phyloP scores from a whole-genome alignment of 2,888 invertebrate genomes.

The Caenorhabditis panamensis region DNA sequence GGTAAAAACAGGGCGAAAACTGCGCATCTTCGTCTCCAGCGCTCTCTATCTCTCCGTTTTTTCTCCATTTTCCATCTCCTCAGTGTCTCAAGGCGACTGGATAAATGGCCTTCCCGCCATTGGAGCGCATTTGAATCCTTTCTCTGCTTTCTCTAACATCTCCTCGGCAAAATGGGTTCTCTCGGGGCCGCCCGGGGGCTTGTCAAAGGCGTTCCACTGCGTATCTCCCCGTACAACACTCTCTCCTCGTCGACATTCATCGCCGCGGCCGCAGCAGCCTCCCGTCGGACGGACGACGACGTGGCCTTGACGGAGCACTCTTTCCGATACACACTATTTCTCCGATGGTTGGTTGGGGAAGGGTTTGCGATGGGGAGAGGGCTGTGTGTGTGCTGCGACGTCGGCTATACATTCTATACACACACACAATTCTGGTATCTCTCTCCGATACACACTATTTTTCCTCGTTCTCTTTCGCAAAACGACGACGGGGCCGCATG shows the following conservation, averaged over 20 bases:
- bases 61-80: too few species aligned
- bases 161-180: too few species aligned
- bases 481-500: conserved; percentile 1
- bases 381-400: background rate
- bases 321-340: conserved; percentile 6
- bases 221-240: background rate
- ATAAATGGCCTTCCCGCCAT: background rate
- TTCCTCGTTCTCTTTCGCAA: background rate
- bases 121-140: conserved; percentile 1
- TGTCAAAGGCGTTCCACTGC: background rate
- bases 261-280: too few species aligned
- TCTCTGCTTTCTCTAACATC: background rate
- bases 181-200: background rate
- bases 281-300: background rate
- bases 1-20: conserved; percentile 46
- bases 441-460: background rate
- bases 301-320: conserved; percentile 12
- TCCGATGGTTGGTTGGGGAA: background rate
- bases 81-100: conserved; percentile 14
- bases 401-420: conserved; percentile 41
- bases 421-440: background rate
- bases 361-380: background rate
- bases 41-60: background rate
- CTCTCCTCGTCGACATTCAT: background rate
- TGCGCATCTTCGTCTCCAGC: conserved; percentile 25